Conservation (phyloP, 2,113 vertebrate genomes). For the Lonchura striata region DNA sequence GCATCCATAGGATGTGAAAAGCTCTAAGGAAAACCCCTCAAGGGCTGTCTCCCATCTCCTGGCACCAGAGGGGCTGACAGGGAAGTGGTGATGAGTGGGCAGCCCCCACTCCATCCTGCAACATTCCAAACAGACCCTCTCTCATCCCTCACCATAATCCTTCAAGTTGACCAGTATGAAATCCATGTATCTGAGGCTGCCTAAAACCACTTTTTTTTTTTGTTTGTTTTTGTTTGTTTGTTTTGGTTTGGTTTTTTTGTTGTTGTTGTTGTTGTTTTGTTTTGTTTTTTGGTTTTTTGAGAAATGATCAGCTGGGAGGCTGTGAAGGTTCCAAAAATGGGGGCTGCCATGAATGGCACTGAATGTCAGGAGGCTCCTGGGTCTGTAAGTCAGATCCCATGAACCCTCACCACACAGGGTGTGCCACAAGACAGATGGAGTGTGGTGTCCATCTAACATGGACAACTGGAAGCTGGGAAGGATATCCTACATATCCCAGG, state of each 20-base stretch:
- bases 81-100: background rate
- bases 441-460: accelerated
- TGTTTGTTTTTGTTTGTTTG: background rate
- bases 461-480: background rate
- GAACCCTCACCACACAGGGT: background rate
- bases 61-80: background rate
- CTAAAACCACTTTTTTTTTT: background rate
- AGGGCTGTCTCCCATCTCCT: background rate
- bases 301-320: background rate
- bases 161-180: background rate
- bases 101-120: background rate
- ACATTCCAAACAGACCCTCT: background rate
- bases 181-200: background rate
- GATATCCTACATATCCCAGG: background rate
- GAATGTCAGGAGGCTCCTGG: background rate
- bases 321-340: background rate
- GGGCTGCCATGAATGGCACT: background rate
- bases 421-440: background rate
- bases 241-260: no score
- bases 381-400: background rate
- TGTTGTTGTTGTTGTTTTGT: no score
- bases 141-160: background rate
- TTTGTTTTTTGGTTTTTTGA: no score
- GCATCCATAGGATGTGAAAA: background rate
- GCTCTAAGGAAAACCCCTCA: background rate